These are phyloP conservation scores for Tauraco hartlaubi DNA, from an alignment of 2,797 vertebrate species.

Conservation along the genomic window DNA sequence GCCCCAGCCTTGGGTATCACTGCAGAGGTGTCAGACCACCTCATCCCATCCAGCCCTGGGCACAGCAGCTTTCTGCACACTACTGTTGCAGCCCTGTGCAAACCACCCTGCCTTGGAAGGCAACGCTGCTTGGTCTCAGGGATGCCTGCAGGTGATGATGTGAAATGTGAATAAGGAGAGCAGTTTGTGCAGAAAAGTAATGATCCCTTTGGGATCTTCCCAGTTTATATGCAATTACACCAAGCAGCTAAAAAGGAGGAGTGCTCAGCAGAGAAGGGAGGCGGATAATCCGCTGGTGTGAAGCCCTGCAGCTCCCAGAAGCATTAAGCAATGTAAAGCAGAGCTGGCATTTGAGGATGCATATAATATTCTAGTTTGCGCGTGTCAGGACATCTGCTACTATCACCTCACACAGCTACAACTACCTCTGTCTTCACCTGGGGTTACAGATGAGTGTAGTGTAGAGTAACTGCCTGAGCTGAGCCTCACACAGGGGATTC, in stretches of 20 bases:
- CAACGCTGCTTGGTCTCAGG: not conserved
- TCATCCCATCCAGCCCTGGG: not conserved
- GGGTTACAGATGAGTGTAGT: not conserved
- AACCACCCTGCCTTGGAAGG: not conserved
- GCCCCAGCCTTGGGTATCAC: not conserved
- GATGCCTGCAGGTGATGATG: constrained; percentile 33
- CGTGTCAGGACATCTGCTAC: constrained; percentile 32
- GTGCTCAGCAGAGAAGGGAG: not conserved
- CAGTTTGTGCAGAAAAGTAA: constrained; percentile 42
- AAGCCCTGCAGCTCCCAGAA: constrained; percentile 38
- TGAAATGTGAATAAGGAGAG: constrained; percentile 58
- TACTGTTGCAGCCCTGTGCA: not conserved
- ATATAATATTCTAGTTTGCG: not conserved
- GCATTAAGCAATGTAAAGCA: not conserved
- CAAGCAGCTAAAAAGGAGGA: constrained; percentile 14
- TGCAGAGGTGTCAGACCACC: not conserved
- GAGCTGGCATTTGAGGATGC: not conserved
- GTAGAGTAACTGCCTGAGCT: not conserved
- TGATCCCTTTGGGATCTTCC: constrained; percentile 42
- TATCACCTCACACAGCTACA: not conserved
- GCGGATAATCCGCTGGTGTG: not conserved
- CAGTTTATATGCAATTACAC: constrained; percentile 57
- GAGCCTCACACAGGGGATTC: not conserved
- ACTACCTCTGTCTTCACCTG: constrained; percentile 16
- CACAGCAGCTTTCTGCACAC: not conserved